phyloP scores from a whole-genome alignment of 2,113 vertebrate genomes.

The rabbit (Oryctolagus cuniculus) region mOryCun1.1 NC_091443.1:58429501-58430000 shows the following conservation, averaged over 20 bases:
- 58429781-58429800: neutral
- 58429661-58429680: constrained; percentile 10
- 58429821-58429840: neutral
- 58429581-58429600: neutral
- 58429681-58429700: neutral
- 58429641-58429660: neutral
- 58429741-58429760: neutral
- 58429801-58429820: neutral
- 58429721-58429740: neutral
- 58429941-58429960: constrained; percentile 47
- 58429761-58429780: neutral
- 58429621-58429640: neutral
- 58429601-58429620: neutral
- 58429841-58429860: neutral
- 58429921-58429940: constrained; percentile 35
- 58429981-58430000: constrained; percentile 44
- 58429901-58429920: neutral
- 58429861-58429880: neutral
- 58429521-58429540: constrained; percentile 5
- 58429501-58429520: constrained; percentile 22
- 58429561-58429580: neutral
- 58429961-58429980: constrained; percentile 40
- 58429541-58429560: neutral
- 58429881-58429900: neutral
- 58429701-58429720: constrained; percentile 33